Base-by-base conservation (phyloP, 1,140 invertebrate species). In the Aricia agestis region DNA sequence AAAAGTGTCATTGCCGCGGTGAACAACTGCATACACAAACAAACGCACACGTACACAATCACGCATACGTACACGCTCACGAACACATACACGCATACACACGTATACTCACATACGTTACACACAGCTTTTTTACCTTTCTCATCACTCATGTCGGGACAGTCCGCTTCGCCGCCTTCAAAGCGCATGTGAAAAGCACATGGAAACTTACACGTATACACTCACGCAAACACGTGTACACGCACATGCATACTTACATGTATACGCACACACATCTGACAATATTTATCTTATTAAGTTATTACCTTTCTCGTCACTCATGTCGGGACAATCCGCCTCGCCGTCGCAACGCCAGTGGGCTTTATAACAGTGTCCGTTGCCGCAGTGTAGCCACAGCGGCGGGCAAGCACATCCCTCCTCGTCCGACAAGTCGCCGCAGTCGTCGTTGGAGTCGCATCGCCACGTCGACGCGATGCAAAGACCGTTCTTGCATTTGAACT, bases 341-440 rank as follows among this genome's bases (percentile, higher is more conserved):
- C 94, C 93, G 81, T 95, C 94, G 78, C 94, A 95, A 19, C 89
- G 90, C 92, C 92, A 93, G 59, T 82, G 86, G n/a, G 85, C 82
- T 58, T 89, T 74, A 66, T 94, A 94, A 81, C 94, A 95, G 63
- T 95, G 96, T 13, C 92, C 92, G 74, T 94, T 93, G 31, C 94
- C 93, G 77, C 96, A 97, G 5, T 93, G 86, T 68, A 96, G 94
- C 82, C 95, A 94, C 41, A 93, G 92, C 4, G 94, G 93, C 4
- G 87, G 84, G 81, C 96, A 96, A 92, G 93, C 68, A 89, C 98
- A 98, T 57, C 97, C 97, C 76, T 96, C 92, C 93, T 99, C 98
- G 92, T 99, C 98, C 69, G 96, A 97, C 59, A 95, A 93, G 86
- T 99, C 98, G 6, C 93, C 92, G 85, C 98, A 99, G 87, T 99